Percentiles rank a stretch among this genome's conserved stretches.
Conservation (phyloP, 2,888 invertebrate genomes). For the Noctua janthe region DNA sequence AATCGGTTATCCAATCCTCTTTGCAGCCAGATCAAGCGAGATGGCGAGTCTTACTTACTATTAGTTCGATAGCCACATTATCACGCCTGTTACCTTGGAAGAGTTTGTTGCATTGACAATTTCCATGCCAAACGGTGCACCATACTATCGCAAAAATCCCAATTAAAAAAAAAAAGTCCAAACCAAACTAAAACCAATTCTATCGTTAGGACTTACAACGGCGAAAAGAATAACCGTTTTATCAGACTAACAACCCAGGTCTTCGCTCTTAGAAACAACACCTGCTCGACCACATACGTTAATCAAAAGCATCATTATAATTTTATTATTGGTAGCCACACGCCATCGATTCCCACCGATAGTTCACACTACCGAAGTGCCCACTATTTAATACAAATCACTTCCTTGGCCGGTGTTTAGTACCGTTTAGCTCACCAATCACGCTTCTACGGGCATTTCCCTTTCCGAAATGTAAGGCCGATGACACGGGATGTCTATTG, state of each 20-base stretch:
- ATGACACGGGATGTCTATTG: constrained; percentile 74
- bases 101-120: neutral
- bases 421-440: constrained; percentile 69
- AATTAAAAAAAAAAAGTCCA: too few species aligned
- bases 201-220: too few species aligned
- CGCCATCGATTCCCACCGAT: constrained; percentile 52
- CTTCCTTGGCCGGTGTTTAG: constrained; percentile 67
- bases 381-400: constrained; percentile 59
- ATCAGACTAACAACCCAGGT: neutral
- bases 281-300: neutral
- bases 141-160: neutral
- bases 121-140: neutral
- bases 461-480: constrained; percentile 73
- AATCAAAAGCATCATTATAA: constrained; percentile 11
- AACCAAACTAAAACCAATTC: too few species aligned
- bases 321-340: constrained; percentile 17
- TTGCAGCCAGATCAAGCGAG: neutral
- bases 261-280: neutral
- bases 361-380: constrained; percentile 46
- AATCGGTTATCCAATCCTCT: neutral
- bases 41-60: neutral
- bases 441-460: constrained; percentile 76
- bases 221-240: neutral
- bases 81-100: neutral
- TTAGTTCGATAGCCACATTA: neutral